A percentile compares a stretch with the other conserved stretches of the same genome.
phyloP scores from a whole-genome alignment of 2,888 invertebrate genomes.

The Orthosia incerta region DNA sequence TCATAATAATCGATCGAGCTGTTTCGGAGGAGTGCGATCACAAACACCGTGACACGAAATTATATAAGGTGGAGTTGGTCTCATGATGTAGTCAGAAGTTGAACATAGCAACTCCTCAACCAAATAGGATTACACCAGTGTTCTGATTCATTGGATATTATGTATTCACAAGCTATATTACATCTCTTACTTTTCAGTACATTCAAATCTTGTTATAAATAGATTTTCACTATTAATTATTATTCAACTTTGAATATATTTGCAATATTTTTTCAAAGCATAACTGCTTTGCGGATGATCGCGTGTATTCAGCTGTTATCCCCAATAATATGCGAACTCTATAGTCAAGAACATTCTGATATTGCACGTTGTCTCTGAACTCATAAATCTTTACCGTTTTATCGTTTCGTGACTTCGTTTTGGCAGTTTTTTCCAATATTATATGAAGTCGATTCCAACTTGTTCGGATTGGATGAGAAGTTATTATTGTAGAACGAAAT shows the following conservation, averaged over 20 bases:
- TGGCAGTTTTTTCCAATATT: slow-evolving; percentile 67
- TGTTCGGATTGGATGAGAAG: slow-evolving; percentile 48
- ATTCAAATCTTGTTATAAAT: no score
- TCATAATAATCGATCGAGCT: no score
- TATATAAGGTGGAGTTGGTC: no score
- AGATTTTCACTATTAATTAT: not conserved
- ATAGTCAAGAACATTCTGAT: slow-evolving; percentile 53
- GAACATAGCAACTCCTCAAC: no score
- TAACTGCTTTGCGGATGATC: slow-evolving; percentile 15
- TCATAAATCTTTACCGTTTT: slow-evolving; percentile 65
- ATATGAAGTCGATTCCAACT: slow-evolving; percentile 62
- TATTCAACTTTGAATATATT: not conserved
- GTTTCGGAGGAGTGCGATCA: no score
- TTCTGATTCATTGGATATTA: no score
- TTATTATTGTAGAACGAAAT: slow-evolving; percentile 47
- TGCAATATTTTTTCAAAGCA: slow-evolving; percentile 17
- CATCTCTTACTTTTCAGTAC: no score
- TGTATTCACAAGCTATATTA: no score
- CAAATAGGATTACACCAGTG: no score
- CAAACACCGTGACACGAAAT: no score
- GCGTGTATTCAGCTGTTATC: slow-evolving; percentile 52
- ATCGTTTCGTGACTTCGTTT: slow-evolving; percentile 63
- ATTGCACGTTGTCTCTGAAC: slow-evolving; percentile 64
- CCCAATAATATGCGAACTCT: slow-evolving; percentile 54
- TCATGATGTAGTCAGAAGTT: no score